Conservation (phyloP, 35 echinoderm and acorn worm genomes). For the Apostichopus californicus region DNA sequence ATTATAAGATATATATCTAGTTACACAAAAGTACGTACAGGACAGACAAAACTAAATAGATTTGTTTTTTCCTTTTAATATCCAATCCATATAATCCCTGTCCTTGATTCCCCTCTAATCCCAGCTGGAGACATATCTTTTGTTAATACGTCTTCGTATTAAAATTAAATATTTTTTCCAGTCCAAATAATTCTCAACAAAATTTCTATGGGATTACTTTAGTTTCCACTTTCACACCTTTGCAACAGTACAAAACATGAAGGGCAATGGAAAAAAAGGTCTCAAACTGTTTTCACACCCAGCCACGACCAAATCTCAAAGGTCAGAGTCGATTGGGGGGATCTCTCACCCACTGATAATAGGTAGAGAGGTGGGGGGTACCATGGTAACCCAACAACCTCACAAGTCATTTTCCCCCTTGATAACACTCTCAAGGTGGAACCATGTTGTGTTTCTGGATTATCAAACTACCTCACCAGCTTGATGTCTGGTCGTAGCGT, state of each 20-base stretch:
- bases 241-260: background rate
- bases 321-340: constrained; percentile 3
- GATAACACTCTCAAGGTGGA: background rate
- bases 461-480: constrained; percentile 16
- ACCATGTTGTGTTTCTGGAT: constrained; percentile 16
- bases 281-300: constrained; percentile 9
- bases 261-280: background rate
- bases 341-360: constrained; percentile 30
- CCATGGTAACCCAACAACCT: constrained; percentile 31
- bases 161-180: too few species aligned
- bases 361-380: constrained; percentile 26
- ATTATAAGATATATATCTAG: too few species aligned
- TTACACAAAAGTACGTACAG: too few species aligned
- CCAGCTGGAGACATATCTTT: too few species aligned
- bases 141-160: too few species aligned
- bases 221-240: background rate
- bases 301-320: constrained; percentile 34
- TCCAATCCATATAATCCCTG: too few species aligned
- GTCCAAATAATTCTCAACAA: too few species aligned
- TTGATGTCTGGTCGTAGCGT: background rate
- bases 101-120: too few species aligned
- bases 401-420: background rate
- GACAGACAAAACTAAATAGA: too few species aligned
- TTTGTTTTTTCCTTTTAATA: too few species aligned
- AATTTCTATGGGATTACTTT: background rate